These are phyloP conservation scores for Eptesicus fuscus DNA, from an alignment of 2,113 vertebrate genomes.

Conservation along the genomic window DNA sequence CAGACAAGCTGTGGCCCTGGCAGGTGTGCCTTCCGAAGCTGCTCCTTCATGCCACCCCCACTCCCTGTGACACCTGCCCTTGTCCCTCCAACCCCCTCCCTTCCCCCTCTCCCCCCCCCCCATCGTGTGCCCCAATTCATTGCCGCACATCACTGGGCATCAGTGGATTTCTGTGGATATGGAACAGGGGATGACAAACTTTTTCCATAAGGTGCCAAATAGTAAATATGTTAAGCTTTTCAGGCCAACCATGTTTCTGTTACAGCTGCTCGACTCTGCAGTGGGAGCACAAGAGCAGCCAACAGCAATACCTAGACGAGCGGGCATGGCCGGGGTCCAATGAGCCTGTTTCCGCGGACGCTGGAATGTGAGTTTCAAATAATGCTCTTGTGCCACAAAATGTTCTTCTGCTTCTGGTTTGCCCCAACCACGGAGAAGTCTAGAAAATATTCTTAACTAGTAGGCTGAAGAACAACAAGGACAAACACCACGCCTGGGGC, in stretches of 20 bases:
- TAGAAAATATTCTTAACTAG: background rate
- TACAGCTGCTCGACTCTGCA: background rate
- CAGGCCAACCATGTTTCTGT: background rate
- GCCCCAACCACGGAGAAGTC: background rate
- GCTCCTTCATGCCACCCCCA: background rate
- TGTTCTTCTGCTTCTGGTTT: background rate
- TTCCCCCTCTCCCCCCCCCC: accelerated
- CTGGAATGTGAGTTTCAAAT: slow-evolving; percentile 6
- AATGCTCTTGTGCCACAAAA: background rate
- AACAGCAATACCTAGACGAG: background rate
- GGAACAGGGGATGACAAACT: background rate
- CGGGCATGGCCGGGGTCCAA: background rate
- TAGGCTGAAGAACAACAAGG: background rate
- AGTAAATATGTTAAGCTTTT: background rate
- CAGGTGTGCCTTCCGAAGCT: background rate
- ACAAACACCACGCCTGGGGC: background rate
- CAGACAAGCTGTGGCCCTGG: background rate
- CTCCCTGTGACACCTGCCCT: background rate
- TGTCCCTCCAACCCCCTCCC: no score
- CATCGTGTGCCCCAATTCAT: accelerated
- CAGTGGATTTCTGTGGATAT: background rate
- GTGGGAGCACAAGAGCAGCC: background rate
- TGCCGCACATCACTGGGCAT: background rate
- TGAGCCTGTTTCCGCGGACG: background rate
- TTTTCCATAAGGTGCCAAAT: background rate